phyloP scores from a whole-genome alignment of 1,140 invertebrate species.

The Drusus annulatus region DNA sequence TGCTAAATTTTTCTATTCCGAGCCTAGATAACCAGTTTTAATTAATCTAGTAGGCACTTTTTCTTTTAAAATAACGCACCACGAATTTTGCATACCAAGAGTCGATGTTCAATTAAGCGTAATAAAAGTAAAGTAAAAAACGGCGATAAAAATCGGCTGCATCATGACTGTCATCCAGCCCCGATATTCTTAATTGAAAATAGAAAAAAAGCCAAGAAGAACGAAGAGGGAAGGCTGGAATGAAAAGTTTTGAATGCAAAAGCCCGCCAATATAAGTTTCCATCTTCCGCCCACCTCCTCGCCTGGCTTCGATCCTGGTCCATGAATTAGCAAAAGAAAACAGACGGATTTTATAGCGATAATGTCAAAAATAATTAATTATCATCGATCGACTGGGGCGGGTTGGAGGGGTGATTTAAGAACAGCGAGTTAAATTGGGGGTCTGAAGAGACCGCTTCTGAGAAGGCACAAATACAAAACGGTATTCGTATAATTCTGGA shows the following conservation, averaged over 20 bases:
- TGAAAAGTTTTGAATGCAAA: slow-evolving; percentile 57
- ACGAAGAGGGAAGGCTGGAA: slow-evolving; percentile 32
- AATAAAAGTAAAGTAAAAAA: slow-evolving; percentile 25
- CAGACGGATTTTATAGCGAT: slow-evolving; percentile 71
- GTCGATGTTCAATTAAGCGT: slow-evolving; percentile 27
- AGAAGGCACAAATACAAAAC: slow-evolving; percentile 22
- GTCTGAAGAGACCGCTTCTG: slow-evolving; percentile 23
- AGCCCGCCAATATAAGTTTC: slow-evolving; percentile 39
- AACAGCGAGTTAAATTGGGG: slow-evolving; percentile 39
- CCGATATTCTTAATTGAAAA: slow-evolving; percentile 56
- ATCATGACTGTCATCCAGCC: slow-evolving; percentile 54
- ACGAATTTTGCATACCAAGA: slow-evolving; percentile 11
- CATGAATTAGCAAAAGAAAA: slow-evolving; percentile 74
- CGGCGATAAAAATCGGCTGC: slow-evolving; percentile 48
- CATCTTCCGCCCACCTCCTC: slow-evolving; percentile 28
- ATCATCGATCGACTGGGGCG: slow-evolving; percentile 68
- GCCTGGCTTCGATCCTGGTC: slow-evolving; percentile 67
- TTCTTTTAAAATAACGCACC: neutral
- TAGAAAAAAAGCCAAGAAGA: slow-evolving; percentile 52
- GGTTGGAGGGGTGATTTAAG: slow-evolving; percentile 43
- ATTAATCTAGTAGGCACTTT: no score
- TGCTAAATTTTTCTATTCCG: no score
- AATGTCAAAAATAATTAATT: slow-evolving; percentile 75
- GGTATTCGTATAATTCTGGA: no score
- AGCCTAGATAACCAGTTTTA: no score